phyloP scores from a whole-genome alignment of 2,113 vertebrate genomes.

The Dendrocopos noguchii region DNA sequence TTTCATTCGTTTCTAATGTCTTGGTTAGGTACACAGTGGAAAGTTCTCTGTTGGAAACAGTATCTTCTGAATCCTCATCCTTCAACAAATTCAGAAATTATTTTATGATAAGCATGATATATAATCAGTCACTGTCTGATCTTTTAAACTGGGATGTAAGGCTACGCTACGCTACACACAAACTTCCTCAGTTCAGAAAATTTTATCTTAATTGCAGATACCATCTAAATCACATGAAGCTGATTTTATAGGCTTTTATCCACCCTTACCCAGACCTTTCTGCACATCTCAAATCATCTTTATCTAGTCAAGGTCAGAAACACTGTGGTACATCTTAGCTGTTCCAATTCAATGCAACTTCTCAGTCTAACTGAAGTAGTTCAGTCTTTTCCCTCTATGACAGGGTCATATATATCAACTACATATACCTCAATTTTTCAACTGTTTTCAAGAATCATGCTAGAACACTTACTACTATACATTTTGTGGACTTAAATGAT shows the following conservation, averaged over 20 bases:
- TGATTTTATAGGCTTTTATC: background rate
- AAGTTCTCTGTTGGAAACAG: constrained; percentile 33
- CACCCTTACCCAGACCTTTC: background rate
- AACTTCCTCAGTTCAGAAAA: background rate
- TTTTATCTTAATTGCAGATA: background rate
- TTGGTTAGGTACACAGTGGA: background rate
- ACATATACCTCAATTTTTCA: background rate
- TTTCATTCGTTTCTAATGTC: constrained; percentile 72
- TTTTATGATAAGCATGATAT: background rate
- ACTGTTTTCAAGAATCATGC: background rate
- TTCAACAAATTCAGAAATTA: constrained; percentile 52
- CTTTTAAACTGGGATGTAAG: background rate
- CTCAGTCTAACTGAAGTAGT: background rate
- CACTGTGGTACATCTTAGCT: background rate
- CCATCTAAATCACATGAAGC: background rate
- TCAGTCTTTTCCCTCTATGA: background rate
- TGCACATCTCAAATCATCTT: background rate
- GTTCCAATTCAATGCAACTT: background rate
- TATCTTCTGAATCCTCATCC: constrained; percentile 75
- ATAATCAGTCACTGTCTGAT: background rate
- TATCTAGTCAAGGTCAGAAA: background rate
- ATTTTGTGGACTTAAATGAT: background rate
- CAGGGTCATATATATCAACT: background rate
- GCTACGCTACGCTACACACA: background rate
- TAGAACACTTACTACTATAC: background rate